These are phyloP conservation scores for Picathartes gymnocephalus DNA, from an alignment of 2,113 vertebrate genomes.

Conservation along the genomic window DNA sequence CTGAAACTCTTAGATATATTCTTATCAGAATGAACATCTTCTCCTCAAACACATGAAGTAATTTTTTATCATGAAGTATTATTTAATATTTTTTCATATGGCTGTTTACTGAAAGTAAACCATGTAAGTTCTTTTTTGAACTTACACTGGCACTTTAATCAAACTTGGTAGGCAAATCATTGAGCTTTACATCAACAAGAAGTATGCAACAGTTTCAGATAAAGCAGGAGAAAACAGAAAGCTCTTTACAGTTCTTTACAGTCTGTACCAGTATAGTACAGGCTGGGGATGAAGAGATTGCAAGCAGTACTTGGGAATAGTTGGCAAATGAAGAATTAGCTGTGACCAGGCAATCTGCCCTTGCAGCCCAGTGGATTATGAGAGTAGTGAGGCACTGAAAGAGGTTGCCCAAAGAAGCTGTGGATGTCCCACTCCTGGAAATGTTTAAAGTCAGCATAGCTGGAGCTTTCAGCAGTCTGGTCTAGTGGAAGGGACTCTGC, in stretches of 20 bases:
- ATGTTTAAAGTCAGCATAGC: not conserved
- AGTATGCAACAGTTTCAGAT: not conserved
- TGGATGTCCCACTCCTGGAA: not conserved
- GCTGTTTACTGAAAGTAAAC: not conserved
- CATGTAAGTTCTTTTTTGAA: not conserved
- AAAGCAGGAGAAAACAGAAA: conserved; percentile 39
- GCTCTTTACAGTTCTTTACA: not conserved
- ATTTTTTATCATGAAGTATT: not conserved
- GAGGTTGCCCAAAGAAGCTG: not conserved
- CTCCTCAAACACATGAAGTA: not conserved
- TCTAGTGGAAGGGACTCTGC: not conserved
- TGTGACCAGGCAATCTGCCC: not conserved
- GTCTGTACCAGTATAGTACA: not conserved
- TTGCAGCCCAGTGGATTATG: not conserved
- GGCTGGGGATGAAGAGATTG: not conserved
- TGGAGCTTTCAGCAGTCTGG: not conserved
- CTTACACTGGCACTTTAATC: not conserved
- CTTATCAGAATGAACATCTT: not conserved
- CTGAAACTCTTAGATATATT: not conserved
- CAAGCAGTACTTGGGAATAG: not conserved
- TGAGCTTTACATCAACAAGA: not conserved
- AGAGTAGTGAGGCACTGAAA: not conserved
- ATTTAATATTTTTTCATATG: not conserved
- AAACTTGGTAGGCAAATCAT: not conserved
- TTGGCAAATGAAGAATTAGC: not conserved